Evolutionary conservation across 2,113 vertebrate genomes (phyloP), one percentile per base, ranked within the genome.

Genomic region (Passer montanus): DNA sequence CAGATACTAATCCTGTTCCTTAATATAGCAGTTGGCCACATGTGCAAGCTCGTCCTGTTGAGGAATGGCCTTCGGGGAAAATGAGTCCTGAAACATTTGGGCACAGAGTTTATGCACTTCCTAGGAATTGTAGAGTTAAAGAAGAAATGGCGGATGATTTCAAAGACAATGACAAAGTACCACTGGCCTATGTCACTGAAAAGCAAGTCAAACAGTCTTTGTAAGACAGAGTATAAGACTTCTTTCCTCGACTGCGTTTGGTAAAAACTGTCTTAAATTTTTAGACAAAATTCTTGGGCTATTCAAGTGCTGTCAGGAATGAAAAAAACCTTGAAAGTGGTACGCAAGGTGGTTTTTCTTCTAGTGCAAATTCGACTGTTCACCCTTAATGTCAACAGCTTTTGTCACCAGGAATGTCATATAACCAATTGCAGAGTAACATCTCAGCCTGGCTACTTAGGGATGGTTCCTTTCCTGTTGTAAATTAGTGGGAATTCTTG

Each of bases 1-100:
- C 70, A 87, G 82, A 82, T 94, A 86, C 41, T 47, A 66, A 77
- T 94, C 89, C 55, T 52, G 22, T 84, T 86, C 81, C 79, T 94
- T 95, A 72, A 72, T 46, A 63, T 78, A 94, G 67, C 52, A 33
- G 52, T 56, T 94, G 77, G 41, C 52, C 46, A 50, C 70, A 13
- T 70, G 70, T 47, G 43, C 1, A 1, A 77, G 50, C 74, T 82
- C 2, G 2, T 91, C 74, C 62, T 0, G 2, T 56, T 87, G 41
- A 73, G 75, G 67, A 95, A 56, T 6, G 44, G 56, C 81, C 82
- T 82, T 87, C 0, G 2, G 68, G 90, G 84, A 69, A 84, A 77
- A 56, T 2, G 41, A 78, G 43, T 82, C 47, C 84, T 84, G 43
- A 74, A 91, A 52, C 27, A 15, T 50, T 80, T 84, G 66, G 68